phyloP scores from a whole-genome alignment of 2,797 vertebrate genomes.

The Netta rufina region DNA sequence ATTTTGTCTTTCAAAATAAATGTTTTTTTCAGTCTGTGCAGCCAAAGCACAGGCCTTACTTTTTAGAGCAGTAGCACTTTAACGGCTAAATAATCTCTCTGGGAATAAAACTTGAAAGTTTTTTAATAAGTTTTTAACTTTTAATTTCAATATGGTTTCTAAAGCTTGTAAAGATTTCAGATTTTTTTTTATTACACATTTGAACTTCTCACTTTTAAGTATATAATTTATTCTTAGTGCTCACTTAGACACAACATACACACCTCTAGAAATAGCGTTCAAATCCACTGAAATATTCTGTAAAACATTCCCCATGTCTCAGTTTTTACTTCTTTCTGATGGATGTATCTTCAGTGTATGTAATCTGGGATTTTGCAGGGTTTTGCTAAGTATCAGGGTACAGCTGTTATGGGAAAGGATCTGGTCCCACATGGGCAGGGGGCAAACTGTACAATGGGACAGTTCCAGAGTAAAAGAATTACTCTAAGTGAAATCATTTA shows the following conservation, averaged over 20 bases:
- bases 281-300: background rate
- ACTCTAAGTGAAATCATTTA: background rate
- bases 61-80: background rate
- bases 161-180: background rate
- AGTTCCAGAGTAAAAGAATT: background rate
- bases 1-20: background rate
- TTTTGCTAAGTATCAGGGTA: background rate
- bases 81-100: background rate
- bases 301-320: background rate
- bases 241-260: background rate
- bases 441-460: background rate
- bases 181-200: background rate
- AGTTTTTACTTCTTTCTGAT: background rate
- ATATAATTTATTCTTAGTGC: background rate
- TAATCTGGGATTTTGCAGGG: background rate
- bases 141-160: background rate
- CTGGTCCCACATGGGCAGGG: background rate
- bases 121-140: background rate
- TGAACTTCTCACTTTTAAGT: background rate
- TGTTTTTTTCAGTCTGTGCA: background rate
- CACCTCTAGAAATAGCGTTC: background rate
- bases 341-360: background rate
- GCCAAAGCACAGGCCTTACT: background rate
- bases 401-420: background rate
- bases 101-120: background rate